Conservation (phyloP, 2,797 vertebrate species). For the Melanotaenia nigrans region DNA sequence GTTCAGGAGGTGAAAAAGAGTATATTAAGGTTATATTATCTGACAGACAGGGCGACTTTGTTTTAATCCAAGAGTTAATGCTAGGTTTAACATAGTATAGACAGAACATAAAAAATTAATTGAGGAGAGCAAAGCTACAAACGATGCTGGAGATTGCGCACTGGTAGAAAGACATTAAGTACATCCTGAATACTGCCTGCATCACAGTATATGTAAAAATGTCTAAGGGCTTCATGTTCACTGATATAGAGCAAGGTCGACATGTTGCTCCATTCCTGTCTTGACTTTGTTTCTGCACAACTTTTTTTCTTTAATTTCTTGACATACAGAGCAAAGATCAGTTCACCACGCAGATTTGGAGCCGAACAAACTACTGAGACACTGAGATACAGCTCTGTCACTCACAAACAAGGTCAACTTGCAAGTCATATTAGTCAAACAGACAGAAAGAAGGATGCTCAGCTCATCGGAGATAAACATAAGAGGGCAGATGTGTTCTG, state of each 20-base stretch:
- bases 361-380: conserved; percentile 48
- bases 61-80: conserved; percentile 36
- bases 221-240: conserved; percentile 28
- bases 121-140: conserved; percentile 36
- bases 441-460: conserved; percentile 43
- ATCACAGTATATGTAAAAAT: conserved; percentile 19
- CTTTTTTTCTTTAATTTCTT: conserved; percentile 17
- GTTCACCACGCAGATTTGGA: conserved; percentile 25
- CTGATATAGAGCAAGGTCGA: conserved; percentile 47
- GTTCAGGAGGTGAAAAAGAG: conserved; percentile 47
- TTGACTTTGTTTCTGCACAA: conserved; percentile 32
- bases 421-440: conserved; percentile 41
- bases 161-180: conserved; percentile 18
- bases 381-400: conserved; percentile 38
- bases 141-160: conserved; percentile 28
- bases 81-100: conserved; percentile 35
- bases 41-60: conserved; percentile 20
- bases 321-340: conserved; percentile 18
- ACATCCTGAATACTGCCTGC: conserved; percentile 11
- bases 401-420: conserved; percentile 38
- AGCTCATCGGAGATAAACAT: conserved; percentile 44
- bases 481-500: conserved; percentile 30
- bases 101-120: conserved; percentile 36
- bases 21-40: conserved; percentile 43
- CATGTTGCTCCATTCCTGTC: conserved; percentile 6